Conservation (phyloP, 2,113 vertebrate genomes). For the Peromyscus polionotus region DNA sequence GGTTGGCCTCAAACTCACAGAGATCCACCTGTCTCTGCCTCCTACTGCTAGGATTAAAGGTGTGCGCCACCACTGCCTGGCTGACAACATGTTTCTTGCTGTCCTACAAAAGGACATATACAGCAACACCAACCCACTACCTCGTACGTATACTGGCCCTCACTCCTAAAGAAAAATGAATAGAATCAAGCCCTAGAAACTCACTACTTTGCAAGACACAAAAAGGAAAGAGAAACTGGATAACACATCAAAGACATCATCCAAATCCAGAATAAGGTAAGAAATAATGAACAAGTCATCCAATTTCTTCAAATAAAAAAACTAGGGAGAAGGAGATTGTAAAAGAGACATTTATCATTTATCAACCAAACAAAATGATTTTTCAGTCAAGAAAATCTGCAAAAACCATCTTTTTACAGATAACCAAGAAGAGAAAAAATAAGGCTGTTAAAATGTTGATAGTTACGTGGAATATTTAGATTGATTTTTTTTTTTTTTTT, state of each 20-base stretch:
- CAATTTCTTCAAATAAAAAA: conserved; percentile 36
- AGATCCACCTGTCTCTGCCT: no score
- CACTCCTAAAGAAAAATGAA: background rate
- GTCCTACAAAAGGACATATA: background rate
- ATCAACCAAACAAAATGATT: background rate
- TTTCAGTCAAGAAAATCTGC: conserved; percentile 40
- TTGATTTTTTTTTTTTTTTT: no score
- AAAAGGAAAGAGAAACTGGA: background rate
- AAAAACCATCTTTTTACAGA: background rate
- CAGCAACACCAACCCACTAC: background rate
- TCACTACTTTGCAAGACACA: background rate
- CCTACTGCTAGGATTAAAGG: no score
- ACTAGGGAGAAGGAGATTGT: fast-evolving
- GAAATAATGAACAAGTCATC: background rate
- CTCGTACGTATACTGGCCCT: background rate
- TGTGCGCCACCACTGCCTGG: no score
- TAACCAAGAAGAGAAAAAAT: conserved; percentile 3
- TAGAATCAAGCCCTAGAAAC: background rate
- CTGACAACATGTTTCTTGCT: no score
- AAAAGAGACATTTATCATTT: conserved; percentile 30
- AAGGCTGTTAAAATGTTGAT: background rate
- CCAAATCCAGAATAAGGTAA: background rate
- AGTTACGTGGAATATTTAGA: background rate
- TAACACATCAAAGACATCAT: background rate
- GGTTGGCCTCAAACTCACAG: no score